Percentiles rank a stretch among this genome's conserved stretches.
phyloP scores from a whole-genome alignment of 2,113 vertebrate genomes.

The Proterorhinus semilunaris region DNA sequence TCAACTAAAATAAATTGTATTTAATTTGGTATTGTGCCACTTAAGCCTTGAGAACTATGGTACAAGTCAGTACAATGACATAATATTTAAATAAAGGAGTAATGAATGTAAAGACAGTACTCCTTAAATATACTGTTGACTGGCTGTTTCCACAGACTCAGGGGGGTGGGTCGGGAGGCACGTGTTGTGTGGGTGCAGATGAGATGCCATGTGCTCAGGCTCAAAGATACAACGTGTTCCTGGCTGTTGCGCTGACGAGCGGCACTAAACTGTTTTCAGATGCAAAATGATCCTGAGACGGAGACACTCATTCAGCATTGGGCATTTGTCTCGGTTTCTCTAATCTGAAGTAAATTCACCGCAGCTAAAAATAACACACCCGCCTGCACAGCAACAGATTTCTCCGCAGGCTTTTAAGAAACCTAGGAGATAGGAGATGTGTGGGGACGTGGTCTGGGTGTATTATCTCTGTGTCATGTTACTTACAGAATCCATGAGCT shows the following conservation, averaged over 20 bases:
- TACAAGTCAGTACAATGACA: neutral
- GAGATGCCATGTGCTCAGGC: conserved; percentile 55
- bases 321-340: conserved; percentile 44
- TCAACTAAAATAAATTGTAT: too few species aligned
- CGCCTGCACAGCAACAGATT: conserved; percentile 27
- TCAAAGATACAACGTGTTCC: conserved; percentile 58
- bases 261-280: conserved; percentile 38
- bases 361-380: conserved; percentile 56
- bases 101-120: neutral
- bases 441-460: neutral
- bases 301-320: conserved; percentile 29
- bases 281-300: conserved; percentile 23
- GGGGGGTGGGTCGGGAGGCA: conserved; percentile 40
- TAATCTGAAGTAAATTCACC: conserved; percentile 30
- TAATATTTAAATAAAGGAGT: neutral
- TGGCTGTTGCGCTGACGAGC: conserved; percentile 15
- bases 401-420: conserved; percentile 14
- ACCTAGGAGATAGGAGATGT: conserved; percentile 2
- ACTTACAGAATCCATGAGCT: conserved; percentile 89
- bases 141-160: conserved; percentile 22
- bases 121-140: conserved; percentile 14
- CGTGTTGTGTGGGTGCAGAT: conserved; percentile 62
- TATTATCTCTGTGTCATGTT: neutral
- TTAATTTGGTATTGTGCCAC: too few species aligned
- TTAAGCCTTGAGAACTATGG: neutral